phyloP scores from a whole-genome alignment of 2,888 invertebrate genomes.

The Drosophila pseudotalamancana region DNA sequence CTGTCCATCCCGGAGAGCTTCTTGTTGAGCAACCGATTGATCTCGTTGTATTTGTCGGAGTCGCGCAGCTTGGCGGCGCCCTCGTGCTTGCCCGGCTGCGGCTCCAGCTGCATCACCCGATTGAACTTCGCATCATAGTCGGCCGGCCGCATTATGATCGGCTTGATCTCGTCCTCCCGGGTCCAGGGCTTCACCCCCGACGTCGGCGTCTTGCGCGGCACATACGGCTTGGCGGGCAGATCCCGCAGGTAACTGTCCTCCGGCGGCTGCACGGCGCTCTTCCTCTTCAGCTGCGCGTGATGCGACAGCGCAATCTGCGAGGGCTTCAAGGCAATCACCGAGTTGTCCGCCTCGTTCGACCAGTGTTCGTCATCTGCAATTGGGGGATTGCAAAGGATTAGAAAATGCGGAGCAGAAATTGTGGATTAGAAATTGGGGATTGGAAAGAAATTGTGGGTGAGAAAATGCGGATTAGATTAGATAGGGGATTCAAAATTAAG shows the following conservation, averaged over 20 bases:
- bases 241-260: slow-evolving; percentile 83
- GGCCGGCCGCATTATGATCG: slow-evolving; percentile 83
- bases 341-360: slow-evolving; percentile 84
- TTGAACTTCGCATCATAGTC: slow-evolving; percentile 84
- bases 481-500: too few species aligned
- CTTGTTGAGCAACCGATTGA: slow-evolving; percentile 80
- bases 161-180: slow-evolving; percentile 83
- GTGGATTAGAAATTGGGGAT: too few species aligned
- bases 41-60: slow-evolving; percentile 82
- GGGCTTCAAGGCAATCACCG: slow-evolving; percentile 83
- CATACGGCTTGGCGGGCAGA: slow-evolving; percentile 83
- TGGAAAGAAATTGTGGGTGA: too few species aligned
- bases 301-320: slow-evolving; percentile 81
- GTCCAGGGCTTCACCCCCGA: slow-evolving; percentile 71
- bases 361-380: slow-evolving; percentile 84
- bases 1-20: slow-evolving; percentile 68
- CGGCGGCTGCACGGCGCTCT: slow-evolving; percentile 82
- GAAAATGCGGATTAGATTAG: too few species aligned
- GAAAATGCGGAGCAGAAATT: background rate
- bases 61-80: slow-evolving; percentile 69
- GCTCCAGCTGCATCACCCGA: slow-evolving; percentile 81
- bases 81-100: slow-evolving; percentile 53
- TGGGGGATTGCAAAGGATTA: too few species aligned
- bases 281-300: slow-evolving; percentile 80
- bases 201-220: slow-evolving; percentile 68